phyloP scores from a whole-genome alignment of 2,797 vertebrate genomes.

The Siniperca undulata region DNA sequence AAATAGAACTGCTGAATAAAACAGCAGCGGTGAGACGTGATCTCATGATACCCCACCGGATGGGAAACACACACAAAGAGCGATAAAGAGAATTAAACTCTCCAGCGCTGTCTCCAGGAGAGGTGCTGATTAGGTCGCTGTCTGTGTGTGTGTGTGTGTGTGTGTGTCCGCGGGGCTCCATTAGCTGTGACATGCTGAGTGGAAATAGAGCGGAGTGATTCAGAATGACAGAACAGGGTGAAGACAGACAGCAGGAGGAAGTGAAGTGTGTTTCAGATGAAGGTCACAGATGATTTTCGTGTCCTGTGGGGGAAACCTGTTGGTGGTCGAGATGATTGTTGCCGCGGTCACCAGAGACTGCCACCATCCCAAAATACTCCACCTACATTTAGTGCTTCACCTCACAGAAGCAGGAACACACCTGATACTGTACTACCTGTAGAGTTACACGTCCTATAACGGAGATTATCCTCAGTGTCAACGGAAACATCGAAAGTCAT shows the following conservation, averaged over 20 bases:
- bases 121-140: slow-evolving; percentile 40
- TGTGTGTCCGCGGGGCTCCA: slow-evolving; percentile 39
- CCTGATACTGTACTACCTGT: slow-evolving; percentile 12
- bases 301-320: slow-evolving; percentile 29
- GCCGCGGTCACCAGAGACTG: slow-evolving; percentile 14
- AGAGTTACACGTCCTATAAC: not conserved
- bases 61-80: slow-evolving; percentile 11
- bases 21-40: slow-evolving; percentile 44
- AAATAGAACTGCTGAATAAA: slow-evolving; percentile 39
- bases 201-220: slow-evolving; percentile 56
- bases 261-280: slow-evolving; percentile 39
- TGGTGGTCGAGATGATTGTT: slow-evolving; percentile 25
- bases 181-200: slow-evolving; percentile 56
- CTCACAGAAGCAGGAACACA: not conserved
- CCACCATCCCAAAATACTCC: slow-evolving; percentile 53
- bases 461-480: too few species aligned
- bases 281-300: slow-evolving; percentile 45
- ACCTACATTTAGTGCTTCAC: not conserved
- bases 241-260: slow-evolving; percentile 47
- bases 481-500: too few species aligned
- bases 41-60: slow-evolving; percentile 32
- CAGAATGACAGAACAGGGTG: slow-evolving; percentile 52
- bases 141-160: not conserved
- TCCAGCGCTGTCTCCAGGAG: slow-evolving; percentile 50
- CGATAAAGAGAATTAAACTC: slow-evolving; percentile 41